Conservation (phyloP, 2,888 invertebrate species). For the Automeris io region DNA sequence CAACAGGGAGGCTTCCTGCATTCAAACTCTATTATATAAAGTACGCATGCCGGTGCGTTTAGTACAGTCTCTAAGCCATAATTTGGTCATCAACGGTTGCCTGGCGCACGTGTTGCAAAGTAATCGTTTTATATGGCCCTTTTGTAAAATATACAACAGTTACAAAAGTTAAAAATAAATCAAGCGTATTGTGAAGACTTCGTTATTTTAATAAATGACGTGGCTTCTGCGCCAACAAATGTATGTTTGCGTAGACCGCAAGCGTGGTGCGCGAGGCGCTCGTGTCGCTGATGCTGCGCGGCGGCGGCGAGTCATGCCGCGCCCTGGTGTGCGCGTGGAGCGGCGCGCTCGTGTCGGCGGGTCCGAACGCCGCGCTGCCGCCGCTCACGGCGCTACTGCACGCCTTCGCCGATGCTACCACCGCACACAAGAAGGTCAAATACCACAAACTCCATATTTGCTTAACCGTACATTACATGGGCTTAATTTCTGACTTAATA, state of each 20-base stretch:
- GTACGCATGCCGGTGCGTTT: background rate
- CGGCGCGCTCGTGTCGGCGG: slow-evolving; percentile 32
- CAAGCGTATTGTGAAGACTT: no score
- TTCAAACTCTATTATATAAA: no score
- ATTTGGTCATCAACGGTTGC: no score
- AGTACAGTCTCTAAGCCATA: no score
- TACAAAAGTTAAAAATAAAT: background rate
- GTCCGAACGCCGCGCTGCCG: slow-evolving; percentile 48
- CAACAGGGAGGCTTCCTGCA: no score
- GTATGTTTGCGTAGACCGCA: slow-evolving; percentile 60
- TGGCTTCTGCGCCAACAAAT: background rate
- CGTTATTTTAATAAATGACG: no score
- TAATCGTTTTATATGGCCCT: background rate
- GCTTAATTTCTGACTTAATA: no score
- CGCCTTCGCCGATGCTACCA: slow-evolving; percentile 56
- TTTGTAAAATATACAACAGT: background rate
- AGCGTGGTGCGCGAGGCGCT: slow-evolving; percentile 73
- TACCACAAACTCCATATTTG: no score
- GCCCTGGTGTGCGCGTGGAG: slow-evolving; percentile 52
- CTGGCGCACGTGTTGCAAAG: no score
- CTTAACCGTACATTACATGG: no score
- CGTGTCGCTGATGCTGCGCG: slow-evolving; percentile 19
- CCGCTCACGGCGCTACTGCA: slow-evolving; percentile 58
- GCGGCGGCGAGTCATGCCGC: slow-evolving; percentile 36
- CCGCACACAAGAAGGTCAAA: slow-evolving; percentile 59